phyloP scores from a whole-genome alignment of 2,888 invertebrate species.

The Limnephilus lunatus region DNA sequence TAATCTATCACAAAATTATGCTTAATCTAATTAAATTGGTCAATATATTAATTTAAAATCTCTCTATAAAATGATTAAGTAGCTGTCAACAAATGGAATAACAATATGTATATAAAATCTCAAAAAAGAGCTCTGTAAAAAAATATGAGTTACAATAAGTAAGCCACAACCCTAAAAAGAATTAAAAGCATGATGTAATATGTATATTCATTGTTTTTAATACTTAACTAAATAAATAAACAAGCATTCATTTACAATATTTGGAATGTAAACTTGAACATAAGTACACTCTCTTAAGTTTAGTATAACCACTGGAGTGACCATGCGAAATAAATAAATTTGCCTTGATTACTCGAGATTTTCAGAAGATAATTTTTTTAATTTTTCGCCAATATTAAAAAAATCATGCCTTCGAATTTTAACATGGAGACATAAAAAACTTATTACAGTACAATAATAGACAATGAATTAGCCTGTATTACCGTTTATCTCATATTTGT shows the following conservation, averaged over 20 bases:
- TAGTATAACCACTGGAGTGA: no score
- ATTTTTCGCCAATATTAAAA: no score
- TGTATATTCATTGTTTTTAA: background rate
- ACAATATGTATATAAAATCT: background rate
- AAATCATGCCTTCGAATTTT: no score
- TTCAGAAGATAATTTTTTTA: no score
- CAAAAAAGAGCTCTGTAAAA: background rate
- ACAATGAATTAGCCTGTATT: no score
- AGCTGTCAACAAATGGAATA: background rate
- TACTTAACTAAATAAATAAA: background rate
- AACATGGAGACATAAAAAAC: no score
- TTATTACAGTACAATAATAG: no score
- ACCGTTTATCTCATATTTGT: no score
- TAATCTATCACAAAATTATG: background rate
- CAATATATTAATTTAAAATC: background rate
- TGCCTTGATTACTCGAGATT: no score
- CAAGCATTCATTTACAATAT: background rate
- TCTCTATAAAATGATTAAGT: background rate
- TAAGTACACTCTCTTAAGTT: no score
- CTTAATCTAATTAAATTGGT: background rate
- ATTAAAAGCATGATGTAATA: background rate
- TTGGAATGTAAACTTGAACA: background rate
- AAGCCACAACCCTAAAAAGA: background rate
- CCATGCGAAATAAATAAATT: no score
- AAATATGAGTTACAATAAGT: background rate